Percentiles rank a stretch among this genome's conserved stretches.
Evolutionary conservation across 2,797 vertebrate species (phyloP).

Genomic region (Rousettus madagascariensis): DNA sequence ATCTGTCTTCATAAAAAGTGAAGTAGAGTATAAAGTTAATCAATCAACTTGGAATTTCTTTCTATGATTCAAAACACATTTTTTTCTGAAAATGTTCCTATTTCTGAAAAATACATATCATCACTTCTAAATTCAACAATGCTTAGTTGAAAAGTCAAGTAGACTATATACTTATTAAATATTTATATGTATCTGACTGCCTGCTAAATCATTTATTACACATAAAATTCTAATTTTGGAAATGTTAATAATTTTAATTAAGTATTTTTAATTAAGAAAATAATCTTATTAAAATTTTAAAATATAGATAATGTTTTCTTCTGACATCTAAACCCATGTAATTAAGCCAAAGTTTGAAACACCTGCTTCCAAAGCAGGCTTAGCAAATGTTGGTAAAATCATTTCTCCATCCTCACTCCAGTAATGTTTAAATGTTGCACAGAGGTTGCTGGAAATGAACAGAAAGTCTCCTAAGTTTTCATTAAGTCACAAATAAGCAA

Average conservation of each 20-base stretch:
- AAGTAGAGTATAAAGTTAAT: neutral
- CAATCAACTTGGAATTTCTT: neutral
- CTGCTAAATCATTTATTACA: slow-evolving; percentile 45
- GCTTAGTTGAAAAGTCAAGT: slow-evolving; percentile 43
- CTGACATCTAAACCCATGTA: slow-evolving; percentile 33
- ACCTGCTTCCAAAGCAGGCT: slow-evolving; percentile 48
- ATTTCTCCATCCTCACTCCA: neutral
- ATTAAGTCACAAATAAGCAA: neutral
- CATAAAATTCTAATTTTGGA: slow-evolving; percentile 60
- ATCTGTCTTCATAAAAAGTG: neutral
- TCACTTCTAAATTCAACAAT: slow-evolving; percentile 34
- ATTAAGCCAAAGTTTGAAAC: slow-evolving; percentile 48
- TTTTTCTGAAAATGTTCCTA: slow-evolving; percentile 37
- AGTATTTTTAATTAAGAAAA: neutral
- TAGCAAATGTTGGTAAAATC: neutral
- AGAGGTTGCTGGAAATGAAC: neutral
- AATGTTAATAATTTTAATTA: slow-evolving; percentile 61
- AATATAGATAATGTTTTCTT: slow-evolving; percentile 44
- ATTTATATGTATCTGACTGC: neutral
- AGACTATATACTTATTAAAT: slow-evolving; percentile 12
- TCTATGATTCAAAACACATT: slow-evolving; percentile 58
- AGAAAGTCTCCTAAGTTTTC: neutral
- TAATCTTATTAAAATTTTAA: slow-evolving; percentile 62
- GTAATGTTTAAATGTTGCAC: neutral
- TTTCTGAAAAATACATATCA: slow-evolving; percentile 50